These are phyloP conservation scores for Archivesica marissinica DNA, from an alignment of 1,140 invertebrate genomes.

Conservation along the genomic window DNA sequence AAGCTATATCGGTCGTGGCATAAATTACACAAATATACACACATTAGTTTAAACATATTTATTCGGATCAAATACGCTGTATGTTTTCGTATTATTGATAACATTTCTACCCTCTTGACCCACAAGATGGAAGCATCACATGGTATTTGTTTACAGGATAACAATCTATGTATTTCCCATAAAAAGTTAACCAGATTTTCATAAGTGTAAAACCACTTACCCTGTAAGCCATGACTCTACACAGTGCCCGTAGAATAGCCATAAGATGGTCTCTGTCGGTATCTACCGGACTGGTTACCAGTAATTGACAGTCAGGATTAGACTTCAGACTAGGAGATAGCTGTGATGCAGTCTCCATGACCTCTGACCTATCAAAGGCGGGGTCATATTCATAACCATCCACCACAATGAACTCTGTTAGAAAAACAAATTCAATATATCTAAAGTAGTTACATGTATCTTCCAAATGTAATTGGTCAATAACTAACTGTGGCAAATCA, in stretches of 20 bases:
- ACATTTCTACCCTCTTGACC: too few relatives aligned
- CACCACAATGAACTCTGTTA: slow-evolving; percentile 56
- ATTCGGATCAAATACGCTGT: too few relatives aligned
- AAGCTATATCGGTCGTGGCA: too few relatives aligned
- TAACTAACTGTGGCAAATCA: too few relatives aligned
- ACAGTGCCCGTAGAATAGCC: slow-evolving; percentile 67
- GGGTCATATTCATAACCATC: slow-evolving; percentile 60
- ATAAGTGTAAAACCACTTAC: slow-evolving; percentile 61
- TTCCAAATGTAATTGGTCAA: too few relatives aligned
- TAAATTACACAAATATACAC: too few relatives aligned
- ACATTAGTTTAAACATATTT: too few relatives aligned
- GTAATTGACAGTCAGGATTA: slow-evolving; percentile 12
- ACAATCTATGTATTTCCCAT: too few relatives aligned
- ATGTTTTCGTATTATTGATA: too few relatives aligned
- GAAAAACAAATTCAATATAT: neutral
- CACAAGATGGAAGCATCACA: too few relatives aligned
- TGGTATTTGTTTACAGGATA: too few relatives aligned
- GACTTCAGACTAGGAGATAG: slow-evolving; percentile 13
- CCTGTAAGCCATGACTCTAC: slow-evolving; percentile 77
- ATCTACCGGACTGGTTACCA: slow-evolving; percentile 50
- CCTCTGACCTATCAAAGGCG: slow-evolving; percentile 31
- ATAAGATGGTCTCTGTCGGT: slow-evolving; percentile 65
- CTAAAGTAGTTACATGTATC: neutral
- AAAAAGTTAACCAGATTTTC: too few relatives aligned
- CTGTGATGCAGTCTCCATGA: slow-evolving; percentile 66